A percentile compares a stretch with the other conserved stretches of the same genome.
These are phyloP conservation scores for Chaenocephalus aceratus DNA, from an alignment of 2,113 vertebrate genomes.

Conservation along the genomic window DNA sequence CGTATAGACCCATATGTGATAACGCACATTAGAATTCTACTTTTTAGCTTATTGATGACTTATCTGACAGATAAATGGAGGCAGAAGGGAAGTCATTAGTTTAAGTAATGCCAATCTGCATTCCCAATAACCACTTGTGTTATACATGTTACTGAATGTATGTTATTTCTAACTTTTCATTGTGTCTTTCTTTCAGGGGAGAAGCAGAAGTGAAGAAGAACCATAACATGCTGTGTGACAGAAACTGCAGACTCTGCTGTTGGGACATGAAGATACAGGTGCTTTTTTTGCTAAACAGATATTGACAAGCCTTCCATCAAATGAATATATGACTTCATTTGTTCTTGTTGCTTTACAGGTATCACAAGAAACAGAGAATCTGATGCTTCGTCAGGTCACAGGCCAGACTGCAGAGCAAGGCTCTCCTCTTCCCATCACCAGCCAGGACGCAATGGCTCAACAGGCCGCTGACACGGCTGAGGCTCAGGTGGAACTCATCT, in stretches of 20 bases:
- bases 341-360: constrained; percentile 53
- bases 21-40: too few relatives aligned
- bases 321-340: not conserved
- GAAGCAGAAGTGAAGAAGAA: constrained; percentile 60
- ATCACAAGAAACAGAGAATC: constrained; percentile 80
- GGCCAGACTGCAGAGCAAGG: constrained; percentile 27
- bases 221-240: constrained; percentile 76
- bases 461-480: not conserved
- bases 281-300: not conserved
- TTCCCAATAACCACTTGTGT: not conserved
- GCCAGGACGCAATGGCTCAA: not conserved
- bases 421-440: not conserved
- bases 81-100: not conserved
- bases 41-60: too few relatives aligned
- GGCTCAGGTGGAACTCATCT: not conserved
- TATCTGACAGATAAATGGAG: not conserved
- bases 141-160: not conserved
- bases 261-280: constrained; percentile 84
- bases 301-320: not conserved
- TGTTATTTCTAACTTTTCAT: not conserved
- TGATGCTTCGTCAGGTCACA: constrained; percentile 78
- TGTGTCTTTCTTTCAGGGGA: constrained; percentile 52
- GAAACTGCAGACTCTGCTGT: constrained; percentile 81
- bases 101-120: not conserved
- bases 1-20: too few relatives aligned